phyloP scores from a whole-genome alignment of 2,113 vertebrate species.

The Fulmarus glacialis region DNA sequence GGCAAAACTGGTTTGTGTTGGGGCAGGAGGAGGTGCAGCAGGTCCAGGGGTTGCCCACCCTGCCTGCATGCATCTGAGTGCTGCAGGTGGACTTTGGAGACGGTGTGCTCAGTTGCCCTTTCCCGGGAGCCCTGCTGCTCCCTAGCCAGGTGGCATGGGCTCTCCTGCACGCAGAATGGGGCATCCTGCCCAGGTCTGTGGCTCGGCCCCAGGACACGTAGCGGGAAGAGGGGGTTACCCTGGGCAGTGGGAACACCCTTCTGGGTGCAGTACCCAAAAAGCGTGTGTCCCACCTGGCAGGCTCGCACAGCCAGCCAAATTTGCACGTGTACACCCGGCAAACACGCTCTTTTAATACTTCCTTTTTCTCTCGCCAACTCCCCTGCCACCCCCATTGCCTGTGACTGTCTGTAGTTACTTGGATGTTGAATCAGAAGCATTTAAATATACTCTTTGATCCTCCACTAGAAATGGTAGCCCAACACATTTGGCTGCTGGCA shows the following conservation, averaged over 20 bases:
- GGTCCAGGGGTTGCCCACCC: background rate
- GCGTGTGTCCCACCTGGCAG: accelerated
- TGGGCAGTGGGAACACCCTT: background rate
- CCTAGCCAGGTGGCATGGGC: background rate
- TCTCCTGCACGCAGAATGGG: accelerated
- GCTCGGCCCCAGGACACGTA: accelerated
- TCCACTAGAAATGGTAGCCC: background rate
- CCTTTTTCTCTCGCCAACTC: background rate
- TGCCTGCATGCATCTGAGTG: background rate
- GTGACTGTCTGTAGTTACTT: background rate
- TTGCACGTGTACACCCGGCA: background rate
- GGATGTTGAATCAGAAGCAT: background rate
- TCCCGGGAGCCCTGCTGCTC: background rate
- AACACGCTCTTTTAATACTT: background rate
- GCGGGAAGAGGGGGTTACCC: background rate
- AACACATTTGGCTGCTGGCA: background rate
- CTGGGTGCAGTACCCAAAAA: background rate
- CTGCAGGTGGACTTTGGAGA: background rate
- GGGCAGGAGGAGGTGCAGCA: background rate
- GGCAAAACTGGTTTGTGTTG: background rate
- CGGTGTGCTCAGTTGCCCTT: background rate
- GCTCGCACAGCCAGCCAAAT: background rate
- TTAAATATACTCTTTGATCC: constrained; percentile 25
- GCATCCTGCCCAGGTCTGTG: background rate
- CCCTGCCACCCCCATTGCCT: background rate